Evolutionary conservation across 2,888 invertebrate genomes (phyloP), one percentile per base, ranked within the genome.

Genomic region (Papilio protenor): DNA sequence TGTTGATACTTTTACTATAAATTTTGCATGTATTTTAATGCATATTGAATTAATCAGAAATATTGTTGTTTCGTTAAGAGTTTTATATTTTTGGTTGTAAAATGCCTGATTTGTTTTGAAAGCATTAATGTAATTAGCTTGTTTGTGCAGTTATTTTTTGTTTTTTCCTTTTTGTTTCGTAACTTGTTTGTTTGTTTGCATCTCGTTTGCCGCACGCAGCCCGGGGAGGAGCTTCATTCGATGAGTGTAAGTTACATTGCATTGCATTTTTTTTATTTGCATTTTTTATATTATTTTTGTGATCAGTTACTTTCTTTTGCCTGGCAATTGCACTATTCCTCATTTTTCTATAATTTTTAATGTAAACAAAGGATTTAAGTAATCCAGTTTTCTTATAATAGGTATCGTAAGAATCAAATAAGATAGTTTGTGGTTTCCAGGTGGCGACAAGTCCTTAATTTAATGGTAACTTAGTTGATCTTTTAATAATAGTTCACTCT

Each of bases 141-240:
- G 47, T 79, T 79, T 84, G 84, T 84, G 84, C 82, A 75, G 79
- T 85, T 82, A 79, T 81, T 87, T 88, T 88, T 59, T 23, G 23
- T 61, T 27, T 85, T 88, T 87, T 87, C 87, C 88, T 85, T 87
- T 87, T 88, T 88, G 88, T 92, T 89, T 88, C 89, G 89, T 93
- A 92, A 92, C 85, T 82, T 91, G 87, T 93, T 84, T 91, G 89
- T 92, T 91, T 91, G 87, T 92, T 93, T 93, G 94, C 93, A 92
- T 94, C 88, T 91, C 90, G 88, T 92, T 91, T 91, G 92, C 90
- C 87, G 92, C 90, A 90, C 90, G 90, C 94, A 95, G 94, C 94
- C 95, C 92, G 95, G 96, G 95, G 96, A 96, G 94, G 96, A 96
- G 96, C 96, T 96, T 94, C 95, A 95, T 95, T 95, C 96, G 96